Evolutionary conservation across 2,888 invertebrate species (phyloP).

Genomic region (Spisula solida): DNA sequence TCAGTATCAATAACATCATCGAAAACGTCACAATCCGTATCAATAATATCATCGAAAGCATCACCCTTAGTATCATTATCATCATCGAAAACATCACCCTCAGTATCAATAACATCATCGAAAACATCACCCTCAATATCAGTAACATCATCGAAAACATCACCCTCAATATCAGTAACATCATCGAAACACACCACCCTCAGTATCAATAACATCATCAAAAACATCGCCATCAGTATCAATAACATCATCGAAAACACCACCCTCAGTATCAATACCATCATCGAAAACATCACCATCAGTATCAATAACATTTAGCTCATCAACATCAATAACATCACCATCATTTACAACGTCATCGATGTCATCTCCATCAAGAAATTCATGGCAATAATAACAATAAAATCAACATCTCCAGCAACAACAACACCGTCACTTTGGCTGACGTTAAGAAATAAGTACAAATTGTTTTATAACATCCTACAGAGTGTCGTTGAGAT

Average conservation of each 20-base stretch:
- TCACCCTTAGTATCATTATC: neutral
- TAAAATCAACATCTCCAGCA: too few relatives aligned
- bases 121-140: neutral
- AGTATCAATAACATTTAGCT: neutral
- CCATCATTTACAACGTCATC: too few relatives aligned
- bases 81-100: neutral
- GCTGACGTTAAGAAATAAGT: too few relatives aligned
- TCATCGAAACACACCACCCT: neutral
- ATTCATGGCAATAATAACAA: too few relatives aligned
- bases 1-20: neutral
- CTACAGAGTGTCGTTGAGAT: too few relatives aligned
- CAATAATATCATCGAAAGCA: neutral
- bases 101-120: neutral
- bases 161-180: neutral
- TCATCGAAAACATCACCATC: neutral
- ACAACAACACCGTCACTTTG: too few relatives aligned
- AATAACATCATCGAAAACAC: too few relatives aligned
- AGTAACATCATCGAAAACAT: neutral
- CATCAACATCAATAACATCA: neutral
- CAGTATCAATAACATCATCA: neutral
- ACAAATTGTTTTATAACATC: too few relatives aligned
- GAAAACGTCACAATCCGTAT: neutral
- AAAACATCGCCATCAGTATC: too few relatives aligned
- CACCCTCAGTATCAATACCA: neutral
- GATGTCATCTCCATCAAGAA: too few relatives aligned